Evolutionary conservation across 2,797 vertebrate genomes (phyloP), one percentile per base, ranked within the genome.

Genomic region (Mergus octosetaceus): DNA sequence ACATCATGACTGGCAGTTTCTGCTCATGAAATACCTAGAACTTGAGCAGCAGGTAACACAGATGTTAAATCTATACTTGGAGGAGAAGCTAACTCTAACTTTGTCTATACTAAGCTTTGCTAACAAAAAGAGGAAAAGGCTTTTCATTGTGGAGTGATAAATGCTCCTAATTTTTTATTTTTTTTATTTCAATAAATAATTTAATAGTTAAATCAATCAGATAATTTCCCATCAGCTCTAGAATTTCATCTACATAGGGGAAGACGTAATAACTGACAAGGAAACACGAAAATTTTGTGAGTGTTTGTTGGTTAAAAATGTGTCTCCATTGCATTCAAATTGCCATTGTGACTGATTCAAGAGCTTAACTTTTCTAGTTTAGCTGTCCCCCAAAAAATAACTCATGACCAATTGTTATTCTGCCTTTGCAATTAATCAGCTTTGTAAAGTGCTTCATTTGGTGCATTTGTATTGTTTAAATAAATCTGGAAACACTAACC

Each of bases 341-440:
- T 97, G 95, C 88, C 93, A 60, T 79, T 93, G 62, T 53, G 61
- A 97, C 95, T 98, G 97, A 98, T 98, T 98, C 98, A 98, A 96
- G 91, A 97, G 94, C 94, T 98, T 98, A 98, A 98, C 98, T 98
- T 98, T 98, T 97, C 85, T 97, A 97, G 77, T 98, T 96, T 56
- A 79, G 36, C 30, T 71, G 6, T 78, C 70, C 95, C 3, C 6
- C 7, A 97, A 97, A 28, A 30, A 98, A 98, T 98, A 98, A 98
- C 98, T 98, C 96, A 98, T 97, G 98, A 96, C 97, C 94, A 61
- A 89, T 98, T 97, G 97, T 98, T 95, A 86, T 98, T 97, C 96
- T 97, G 97, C 94, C 93, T 98, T 97, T 89, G 95, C 97, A 98
- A 98, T 98, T 98, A 98, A 98, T 98, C 98, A 98, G 96, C 89